These are phyloP conservation scores for Didymodactylos carnosus DNA, from an alignment of 2,888 invertebrate genomes.

Conservation along the genomic window DNA sequence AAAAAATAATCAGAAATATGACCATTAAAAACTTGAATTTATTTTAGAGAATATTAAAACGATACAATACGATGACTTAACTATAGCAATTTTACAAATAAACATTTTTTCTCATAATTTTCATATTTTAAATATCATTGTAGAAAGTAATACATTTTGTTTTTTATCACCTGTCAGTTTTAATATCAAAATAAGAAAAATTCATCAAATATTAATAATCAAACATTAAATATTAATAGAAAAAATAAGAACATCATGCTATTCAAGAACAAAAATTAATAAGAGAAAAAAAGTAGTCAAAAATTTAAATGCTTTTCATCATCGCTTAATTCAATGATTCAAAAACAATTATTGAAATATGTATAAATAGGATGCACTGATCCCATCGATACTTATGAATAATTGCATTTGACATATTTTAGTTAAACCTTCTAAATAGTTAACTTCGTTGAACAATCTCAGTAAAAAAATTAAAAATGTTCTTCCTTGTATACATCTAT, in stretches of 20 bases:
- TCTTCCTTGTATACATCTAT: slow-evolving; percentile 33
- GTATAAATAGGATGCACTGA: not conserved
- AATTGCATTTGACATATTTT: slow-evolving; percentile 45
- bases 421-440: slow-evolving; percentile 62
- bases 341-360: not conserved
- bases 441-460: slow-evolving; percentile 57
- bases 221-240: no score
- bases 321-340: not conserved
- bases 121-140: no score
- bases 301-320: not conserved
- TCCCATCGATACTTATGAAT: not conserved
- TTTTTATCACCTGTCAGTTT: no score
- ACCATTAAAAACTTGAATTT: no score
- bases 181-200: no score
- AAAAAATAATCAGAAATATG: no score
- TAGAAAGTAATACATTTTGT: no score
- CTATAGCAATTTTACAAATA: no score
- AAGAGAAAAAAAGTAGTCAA: not conserved
- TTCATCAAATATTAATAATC: no score
- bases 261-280: not conserved
- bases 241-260: not conserved
- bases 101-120: no score
- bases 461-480: slow-evolving; percentile 53
- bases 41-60: no score
- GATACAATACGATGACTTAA: no score